Evolutionary conservation across 2,888 invertebrate species (phyloP), one percentile per base, ranked within the genome.

Genomic region (Pterostichus niger): DNA sequence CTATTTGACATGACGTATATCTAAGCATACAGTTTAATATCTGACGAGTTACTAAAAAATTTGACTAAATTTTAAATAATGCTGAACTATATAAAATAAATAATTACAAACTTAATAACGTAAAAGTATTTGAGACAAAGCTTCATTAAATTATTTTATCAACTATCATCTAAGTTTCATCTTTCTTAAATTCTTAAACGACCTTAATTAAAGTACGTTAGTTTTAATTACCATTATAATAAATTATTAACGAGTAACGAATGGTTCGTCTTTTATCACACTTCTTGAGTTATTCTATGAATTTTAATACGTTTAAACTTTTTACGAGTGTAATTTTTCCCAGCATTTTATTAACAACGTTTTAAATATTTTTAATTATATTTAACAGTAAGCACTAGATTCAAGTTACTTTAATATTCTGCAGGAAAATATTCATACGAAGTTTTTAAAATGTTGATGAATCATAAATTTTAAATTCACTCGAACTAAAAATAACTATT

Each of bases 241-340:
- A 64, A 64, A 64, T 64, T 64, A 64, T 64, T 35, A 64, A 33
- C 33, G 24, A n/a, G 64, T n/a, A n/a, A 6, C n/a, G 31, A 35
- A 31, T 64, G 35, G 64, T 64, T 13, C 35, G n/a, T 64, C 64
- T 35, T 59, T 64, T 64, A 35, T 35, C 35, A 35, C 64, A 35
- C 35, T n/a, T 35, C 0, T n/a, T n/a, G 33, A 11, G 31, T 35
- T 13, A 11, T 64, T 64, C 13, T 64, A 64, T 64, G 64, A 64
- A 64, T 64, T 64, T 64, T 64, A 64, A 64, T 64, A 64, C 33
- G 64, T 64, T 64, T 64, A 64, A 64, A 35, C 64, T 64, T 64
- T 59, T 64, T 35, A 64, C 13, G 64, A 40, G 4, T 59, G 17
- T 64, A 2, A 64, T 64, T 64, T 64, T 64, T 64, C 64, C 35